These are phyloP conservation scores for Zaprionus gabonicus DNA, from an alignment of 1,140 invertebrate genomes.

Conservation along the genomic window DNA sequence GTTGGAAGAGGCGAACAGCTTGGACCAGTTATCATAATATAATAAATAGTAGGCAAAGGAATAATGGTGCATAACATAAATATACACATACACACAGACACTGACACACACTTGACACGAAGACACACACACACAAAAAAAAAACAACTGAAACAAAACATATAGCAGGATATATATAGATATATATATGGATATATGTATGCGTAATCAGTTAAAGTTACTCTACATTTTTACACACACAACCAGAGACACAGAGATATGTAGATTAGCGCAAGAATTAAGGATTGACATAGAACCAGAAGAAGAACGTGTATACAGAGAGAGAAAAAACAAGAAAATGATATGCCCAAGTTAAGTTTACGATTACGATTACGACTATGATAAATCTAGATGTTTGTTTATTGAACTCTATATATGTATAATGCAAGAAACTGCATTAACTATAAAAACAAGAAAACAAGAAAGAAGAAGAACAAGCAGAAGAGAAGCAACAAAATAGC, in stretches of 20 bases:
- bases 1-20: conserved; percentile 47
- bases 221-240: conserved; percentile 54
- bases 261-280: conserved; percentile 49
- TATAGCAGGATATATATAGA: background rate
- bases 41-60: conserved; percentile 70
- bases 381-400: conserved; percentile 58
- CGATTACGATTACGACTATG: conserved; percentile 53
- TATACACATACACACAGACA: conserved; percentile 34
- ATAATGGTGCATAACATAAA: conserved; percentile 73
- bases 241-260: conserved; percentile 24
- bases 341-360: conserved; percentile 69
- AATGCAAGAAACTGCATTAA: conserved; percentile 51
- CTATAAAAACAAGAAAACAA: conserved; percentile 36
- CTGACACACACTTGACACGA: conserved; percentile 11
- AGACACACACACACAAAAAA: conserved; percentile 23
- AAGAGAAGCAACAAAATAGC: conserved; percentile 35
- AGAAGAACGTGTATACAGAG: conserved; percentile 12
- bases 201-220: conserved; percentile 66
- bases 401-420: conserved; percentile 38
- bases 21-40: conserved; percentile 77
- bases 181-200: conserved; percentile 35
- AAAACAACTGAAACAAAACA: conserved; percentile 16
- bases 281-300: conserved; percentile 6
- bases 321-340: conserved; percentile 27
- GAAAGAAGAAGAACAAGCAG: conserved; percentile 7